Evolutionary conservation across 2,888 invertebrate species (phyloP).

Genomic region (Leptinotarsa rubiginosa): DNA sequence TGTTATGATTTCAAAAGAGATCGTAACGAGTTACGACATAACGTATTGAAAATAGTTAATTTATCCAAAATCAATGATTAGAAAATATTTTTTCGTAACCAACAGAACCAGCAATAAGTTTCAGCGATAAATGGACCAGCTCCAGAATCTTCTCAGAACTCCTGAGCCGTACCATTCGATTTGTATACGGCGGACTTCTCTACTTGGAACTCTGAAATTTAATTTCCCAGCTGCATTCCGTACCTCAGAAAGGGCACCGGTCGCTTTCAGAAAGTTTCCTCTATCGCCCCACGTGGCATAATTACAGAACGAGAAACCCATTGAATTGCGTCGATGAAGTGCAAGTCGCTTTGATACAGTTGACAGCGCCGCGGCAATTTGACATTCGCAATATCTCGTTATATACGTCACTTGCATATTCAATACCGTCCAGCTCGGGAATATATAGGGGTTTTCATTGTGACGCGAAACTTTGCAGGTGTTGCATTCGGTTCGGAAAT

Average conservation of each 20-base stretch:
- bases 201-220: constrained; percentile 11
- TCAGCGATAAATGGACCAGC: neutral
- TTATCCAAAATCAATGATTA: too few relatives aligned
- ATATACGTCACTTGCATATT: constrained; percentile 56
- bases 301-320: constrained; percentile 43
- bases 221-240: constrained; percentile 24
- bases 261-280: constrained; percentile 22
- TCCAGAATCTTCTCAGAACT: neutral
- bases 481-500: constrained; percentile 46
- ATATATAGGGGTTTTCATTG: constrained; percentile 44
- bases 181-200: neutral
- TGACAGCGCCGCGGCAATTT: constrained; percentile 52
- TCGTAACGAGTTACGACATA: too few relatives aligned
- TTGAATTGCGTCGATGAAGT: constrained; percentile 45
- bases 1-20: too few relatives aligned
- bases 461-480: constrained; percentile 59
- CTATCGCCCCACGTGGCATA: constrained; percentile 34
- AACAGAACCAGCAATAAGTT: neutral
- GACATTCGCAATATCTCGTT: constrained; percentile 58
- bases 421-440: constrained; percentile 46
- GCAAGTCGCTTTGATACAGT: constrained; percentile 46
- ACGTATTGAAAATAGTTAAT: too few relatives aligned
- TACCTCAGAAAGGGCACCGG: constrained; percentile 9
- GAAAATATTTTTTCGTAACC: too few relatives aligned
- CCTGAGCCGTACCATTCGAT: neutral